Percentiles rank a stretch among this genome's conserved stretches.
These are phyloP conservation scores for Melanotaenia maccullochi DNA, from an alignment of 2,797 vertebrate genomes.

Conservation along the genomic window DNA sequence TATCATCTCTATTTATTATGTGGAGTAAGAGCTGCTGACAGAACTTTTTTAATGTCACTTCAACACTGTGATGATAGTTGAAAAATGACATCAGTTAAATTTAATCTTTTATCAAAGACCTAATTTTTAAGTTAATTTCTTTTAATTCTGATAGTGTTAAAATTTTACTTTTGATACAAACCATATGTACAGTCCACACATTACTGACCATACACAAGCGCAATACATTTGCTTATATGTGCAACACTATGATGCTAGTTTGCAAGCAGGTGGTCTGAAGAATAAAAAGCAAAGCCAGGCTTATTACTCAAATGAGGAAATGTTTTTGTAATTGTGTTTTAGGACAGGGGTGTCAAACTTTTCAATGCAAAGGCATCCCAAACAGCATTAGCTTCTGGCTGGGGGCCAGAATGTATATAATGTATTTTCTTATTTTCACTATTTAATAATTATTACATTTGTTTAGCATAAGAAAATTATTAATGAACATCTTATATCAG, in stretches of 20 bases:
- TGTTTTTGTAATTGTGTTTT: not conserved
- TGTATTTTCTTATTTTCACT: too few relatives aligned
- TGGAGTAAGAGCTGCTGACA: constrained; percentile 38
- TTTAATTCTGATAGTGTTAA: not conserved
- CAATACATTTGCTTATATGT: not conserved
- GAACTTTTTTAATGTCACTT: constrained; percentile 40
- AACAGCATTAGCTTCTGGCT: too few relatives aligned
- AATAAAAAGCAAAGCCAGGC: not conserved
- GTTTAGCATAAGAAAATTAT: too few relatives aligned
- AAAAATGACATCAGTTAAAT: constrained; percentile 36
- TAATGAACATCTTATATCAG: too few relatives aligned
- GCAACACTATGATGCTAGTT: not conserved
- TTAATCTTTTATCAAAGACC: constrained; percentile 12
- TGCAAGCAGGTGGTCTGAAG: not conserved
- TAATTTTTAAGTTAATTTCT: not conserved
- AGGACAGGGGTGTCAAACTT: not conserved
- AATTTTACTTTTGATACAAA: constrained; percentile 5
- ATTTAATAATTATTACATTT: too few relatives aligned
- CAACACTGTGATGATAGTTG: constrained; percentile 16
- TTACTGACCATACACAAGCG: not conserved
- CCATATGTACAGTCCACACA: not conserved
- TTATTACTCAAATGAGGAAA: not conserved
- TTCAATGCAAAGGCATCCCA: too few relatives aligned
- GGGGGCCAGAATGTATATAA: too few relatives aligned
- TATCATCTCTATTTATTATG: constrained; percentile 26